Conservation (phyloP, 2,113 vertebrate genomes). For the Emydura subglobosa region DNA sequence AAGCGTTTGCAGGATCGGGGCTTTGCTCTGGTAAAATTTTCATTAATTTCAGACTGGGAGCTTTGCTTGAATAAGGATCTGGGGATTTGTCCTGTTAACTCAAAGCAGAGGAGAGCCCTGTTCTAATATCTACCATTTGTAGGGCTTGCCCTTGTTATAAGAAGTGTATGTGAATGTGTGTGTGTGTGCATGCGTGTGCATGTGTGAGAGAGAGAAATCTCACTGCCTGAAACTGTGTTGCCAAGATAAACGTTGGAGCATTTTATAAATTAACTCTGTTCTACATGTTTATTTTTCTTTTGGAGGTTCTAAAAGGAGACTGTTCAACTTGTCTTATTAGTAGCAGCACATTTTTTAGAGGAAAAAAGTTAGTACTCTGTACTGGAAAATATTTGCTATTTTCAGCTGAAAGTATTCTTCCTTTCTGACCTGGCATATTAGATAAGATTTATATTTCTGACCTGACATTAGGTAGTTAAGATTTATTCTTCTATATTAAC, state of each 20-base stretch:
- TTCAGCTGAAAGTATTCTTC: slow-evolving; percentile 72
- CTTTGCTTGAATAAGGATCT: neutral
- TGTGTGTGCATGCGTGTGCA: slow-evolving; percentile 4
- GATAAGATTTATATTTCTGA: slow-evolving; percentile 77
- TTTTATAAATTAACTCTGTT: slow-evolving; percentile 82
- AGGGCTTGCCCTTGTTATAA: slow-evolving; percentile 30
- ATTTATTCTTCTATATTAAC: slow-evolving; percentile 73
- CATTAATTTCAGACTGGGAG: slow-evolving; percentile 22
- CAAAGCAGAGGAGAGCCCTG: neutral
- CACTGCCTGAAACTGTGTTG: slow-evolving; percentile 67
- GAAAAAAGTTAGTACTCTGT: slow-evolving; percentile 60
- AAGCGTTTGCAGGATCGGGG: neutral
- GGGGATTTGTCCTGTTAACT: neutral
- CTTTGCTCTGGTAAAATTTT: neutral
- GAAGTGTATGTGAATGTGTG: neutral
- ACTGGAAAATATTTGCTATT: slow-evolving; percentile 74
- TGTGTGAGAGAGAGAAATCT: slow-evolving; percentile 62
- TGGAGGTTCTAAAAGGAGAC: slow-evolving; percentile 77
- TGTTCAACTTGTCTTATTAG: slow-evolving; percentile 71
- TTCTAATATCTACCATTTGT: slow-evolving; percentile 25
- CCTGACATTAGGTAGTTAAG: slow-evolving; percentile 75
- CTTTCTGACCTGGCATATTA: slow-evolving; percentile 64
- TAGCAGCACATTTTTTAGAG: slow-evolving; percentile 64
- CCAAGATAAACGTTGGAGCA: slow-evolving; percentile 76
- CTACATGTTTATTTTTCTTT: slow-evolving; percentile 79